Evolutionary conservation across 2,797 vertebrate genomes (phyloP), one percentile per base, ranked within the genome.

Genomic region (Miichthys miiuy): DNA sequence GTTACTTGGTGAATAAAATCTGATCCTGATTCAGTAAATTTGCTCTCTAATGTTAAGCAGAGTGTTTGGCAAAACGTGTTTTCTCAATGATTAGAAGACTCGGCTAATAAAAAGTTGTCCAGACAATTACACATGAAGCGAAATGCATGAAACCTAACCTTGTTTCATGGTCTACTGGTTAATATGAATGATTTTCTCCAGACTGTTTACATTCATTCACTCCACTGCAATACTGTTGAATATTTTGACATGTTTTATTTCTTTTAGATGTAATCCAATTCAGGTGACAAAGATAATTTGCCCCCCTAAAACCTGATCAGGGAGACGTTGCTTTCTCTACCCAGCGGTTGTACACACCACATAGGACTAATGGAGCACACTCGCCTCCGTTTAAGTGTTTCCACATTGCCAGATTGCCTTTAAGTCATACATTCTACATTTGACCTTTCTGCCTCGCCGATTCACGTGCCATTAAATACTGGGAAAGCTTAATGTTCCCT

Each of bases 341-440:
- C 77, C 66, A 56, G 66, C 0, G 38, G 60, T 64, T 68, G 64
- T 79, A 52, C 70, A 82, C 60, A 79, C 68, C 46, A 46, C 38
- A 38, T 20, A 63, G 84, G 66, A 67, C 81, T 74, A 80, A 88
- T 85, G 77, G 79, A 70, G 77, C 58, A 30, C 72, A 62, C 67
- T 64, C 21, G 80, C 85, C 83, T 66, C 84, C 67, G 77, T 85
- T 85, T 90, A 93, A 92, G 80, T 93, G 89, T 78, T 93, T 91
- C 89, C 90, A 92, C 80, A 88, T 89, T 88, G 75, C 84, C 83
- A 65, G 30, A 65, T 69, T 72, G 68, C 73, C 80, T 88, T 87
- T 72, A 83, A 85, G 73, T 87, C 78, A 58, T 60, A 73, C 79
- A 72, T 81, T 86, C 81, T 84, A 86, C 81, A 65, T 86, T 72